Percentiles rank a stretch among this genome's conserved stretches.
phyloP scores from a whole-genome alignment of 2,888 invertebrate genomes.

The Acleris emargana region DNA sequence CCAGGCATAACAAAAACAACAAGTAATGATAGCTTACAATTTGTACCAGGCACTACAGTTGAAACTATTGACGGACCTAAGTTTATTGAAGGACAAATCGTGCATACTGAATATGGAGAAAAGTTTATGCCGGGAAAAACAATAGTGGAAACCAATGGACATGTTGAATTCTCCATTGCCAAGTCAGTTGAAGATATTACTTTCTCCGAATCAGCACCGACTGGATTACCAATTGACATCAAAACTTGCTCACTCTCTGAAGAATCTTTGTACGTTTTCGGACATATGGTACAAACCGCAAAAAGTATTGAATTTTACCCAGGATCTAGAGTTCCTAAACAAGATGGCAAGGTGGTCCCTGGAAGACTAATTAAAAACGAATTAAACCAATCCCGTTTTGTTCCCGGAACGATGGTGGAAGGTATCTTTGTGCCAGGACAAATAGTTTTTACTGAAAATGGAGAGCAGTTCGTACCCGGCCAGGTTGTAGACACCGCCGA shows the following conservation, averaged over 20 bases:
- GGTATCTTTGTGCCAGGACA: slow-evolving; percentile 88
- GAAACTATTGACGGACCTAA: slow-evolving; percentile 85
- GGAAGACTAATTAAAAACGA: slow-evolving; percentile 86
- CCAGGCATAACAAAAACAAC: slow-evolving; percentile 83
- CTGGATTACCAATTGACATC: slow-evolving; percentile 84
- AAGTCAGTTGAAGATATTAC: slow-evolving; percentile 82
- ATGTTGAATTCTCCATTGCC: slow-evolving; percentile 84
- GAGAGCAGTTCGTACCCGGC: slow-evolving; percentile 88
- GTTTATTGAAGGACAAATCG: slow-evolving; percentile 87
- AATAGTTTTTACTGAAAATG: slow-evolving; percentile 87
- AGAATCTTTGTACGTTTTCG: slow-evolving; percentile 83
- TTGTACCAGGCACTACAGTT: slow-evolving; percentile 85
- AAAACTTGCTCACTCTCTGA: slow-evolving; percentile 79
- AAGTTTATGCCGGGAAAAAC: slow-evolving; percentile 86
- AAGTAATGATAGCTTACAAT: slow-evolving; percentile 70
- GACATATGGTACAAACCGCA: slow-evolving; percentile 86
- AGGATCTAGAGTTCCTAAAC: slow-evolving; percentile 76
- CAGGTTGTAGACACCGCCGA: slow-evolving; percentile 88
- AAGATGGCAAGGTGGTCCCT: slow-evolving; percentile 85
- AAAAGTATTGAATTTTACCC: slow-evolving; percentile 87
- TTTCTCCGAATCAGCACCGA: slow-evolving; percentile 79
- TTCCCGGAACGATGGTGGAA: slow-evolving; percentile 87
- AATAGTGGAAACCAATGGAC: slow-evolving; percentile 74
- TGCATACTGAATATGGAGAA: slow-evolving; percentile 83
- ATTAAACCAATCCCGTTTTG: slow-evolving; percentile 85